These are phyloP conservation scores for Tuta absoluta DNA, from an alignment of 2,888 invertebrate genomes.

Conservation along the genomic window DNA sequence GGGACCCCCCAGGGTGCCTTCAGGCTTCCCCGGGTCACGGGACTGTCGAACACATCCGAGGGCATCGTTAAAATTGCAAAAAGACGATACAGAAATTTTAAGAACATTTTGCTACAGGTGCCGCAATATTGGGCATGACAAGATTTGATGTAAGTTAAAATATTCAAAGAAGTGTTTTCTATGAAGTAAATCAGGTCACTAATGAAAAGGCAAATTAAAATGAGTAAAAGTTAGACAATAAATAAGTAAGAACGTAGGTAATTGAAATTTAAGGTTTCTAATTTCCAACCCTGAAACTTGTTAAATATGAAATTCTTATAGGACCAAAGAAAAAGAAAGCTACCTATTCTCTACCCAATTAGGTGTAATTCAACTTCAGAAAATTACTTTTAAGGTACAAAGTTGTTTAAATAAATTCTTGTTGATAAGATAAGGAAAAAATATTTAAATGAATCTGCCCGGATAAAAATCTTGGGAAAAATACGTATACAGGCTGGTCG, in stretches of 20 bases:
- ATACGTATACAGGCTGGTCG: constrained; percentile 4
- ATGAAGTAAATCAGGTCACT: background rate
- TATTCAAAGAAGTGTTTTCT: too few species aligned
- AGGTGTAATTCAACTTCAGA: constrained; percentile 31
- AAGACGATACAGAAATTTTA: background rate
- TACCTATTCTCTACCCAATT: background rate
- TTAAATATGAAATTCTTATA: background rate
- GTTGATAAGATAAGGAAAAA: constrained; percentile 40
- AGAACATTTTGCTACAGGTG: background rate
- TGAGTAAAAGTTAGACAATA: background rate
- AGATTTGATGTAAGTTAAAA: background rate
- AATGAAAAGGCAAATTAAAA: background rate
- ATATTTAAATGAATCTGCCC: constrained; percentile 68
- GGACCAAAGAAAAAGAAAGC: background rate
- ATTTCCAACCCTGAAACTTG: background rate
- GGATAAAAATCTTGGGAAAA: constrained; percentile 65
- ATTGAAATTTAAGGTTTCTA: background rate
- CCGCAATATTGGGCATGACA: background rate
- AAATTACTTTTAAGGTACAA: constrained; percentile 39
- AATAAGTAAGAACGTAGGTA: background rate
- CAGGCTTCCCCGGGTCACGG: constrained; percentile 14
- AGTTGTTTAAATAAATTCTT: constrained; percentile 10
- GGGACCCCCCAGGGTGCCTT: background rate
- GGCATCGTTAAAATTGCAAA: constrained; percentile 15
- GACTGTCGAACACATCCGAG: constrained; percentile 22